Percentiles rank a stretch among this genome's conserved stretches.
These are phyloP conservation scores for Bombus sibiricus DNA, from an alignment of 1,140 invertebrate species.

Conservation along the genomic window DNA sequence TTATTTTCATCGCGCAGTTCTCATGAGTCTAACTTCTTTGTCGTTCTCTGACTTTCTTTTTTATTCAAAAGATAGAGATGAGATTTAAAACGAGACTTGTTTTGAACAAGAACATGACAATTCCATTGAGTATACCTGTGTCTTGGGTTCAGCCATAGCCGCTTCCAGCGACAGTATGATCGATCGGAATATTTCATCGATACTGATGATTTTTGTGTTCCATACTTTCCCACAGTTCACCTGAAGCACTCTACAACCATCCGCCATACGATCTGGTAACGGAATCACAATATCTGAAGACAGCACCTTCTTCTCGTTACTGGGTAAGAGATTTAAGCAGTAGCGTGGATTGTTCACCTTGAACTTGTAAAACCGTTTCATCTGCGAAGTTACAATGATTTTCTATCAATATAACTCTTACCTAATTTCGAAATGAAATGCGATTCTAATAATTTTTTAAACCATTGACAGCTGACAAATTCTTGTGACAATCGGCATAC, in stretches of 20 bases:
- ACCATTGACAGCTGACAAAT: not conserved
- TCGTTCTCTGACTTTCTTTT: too few relatives aligned
- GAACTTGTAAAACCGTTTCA: conserved; percentile 85
- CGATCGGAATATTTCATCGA: conserved; percentile 85
- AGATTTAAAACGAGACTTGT: too few relatives aligned
- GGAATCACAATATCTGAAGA: conserved; percentile 83
- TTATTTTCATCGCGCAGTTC: not conserved
- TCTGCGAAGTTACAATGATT: conserved; percentile 71
- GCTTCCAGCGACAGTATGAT: conserved; percentile 85
- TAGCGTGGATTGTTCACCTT: conserved; percentile 83
- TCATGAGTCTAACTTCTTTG: not conserved
- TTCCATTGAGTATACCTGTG: conserved; percentile 81
- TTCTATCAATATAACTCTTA: not conserved
- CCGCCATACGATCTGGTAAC: conserved; percentile 83
- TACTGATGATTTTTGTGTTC: conserved; percentile 85
- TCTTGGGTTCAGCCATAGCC: conserved; percentile 85
- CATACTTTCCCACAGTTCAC: conserved; percentile 85
- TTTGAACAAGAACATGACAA: too few relatives aligned
- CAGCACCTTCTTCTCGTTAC: conserved; percentile 81
- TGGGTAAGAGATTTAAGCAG: conserved; percentile 82
- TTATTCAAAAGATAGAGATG: too few relatives aligned
- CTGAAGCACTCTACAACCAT: conserved; percentile 84
- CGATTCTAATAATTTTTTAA: too few relatives aligned
- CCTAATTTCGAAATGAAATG: not conserved
- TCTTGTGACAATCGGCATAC: not conserved